Conservation (phyloP, 2,888 invertebrate genomes). For the Ennomos quercinarius region DNA sequence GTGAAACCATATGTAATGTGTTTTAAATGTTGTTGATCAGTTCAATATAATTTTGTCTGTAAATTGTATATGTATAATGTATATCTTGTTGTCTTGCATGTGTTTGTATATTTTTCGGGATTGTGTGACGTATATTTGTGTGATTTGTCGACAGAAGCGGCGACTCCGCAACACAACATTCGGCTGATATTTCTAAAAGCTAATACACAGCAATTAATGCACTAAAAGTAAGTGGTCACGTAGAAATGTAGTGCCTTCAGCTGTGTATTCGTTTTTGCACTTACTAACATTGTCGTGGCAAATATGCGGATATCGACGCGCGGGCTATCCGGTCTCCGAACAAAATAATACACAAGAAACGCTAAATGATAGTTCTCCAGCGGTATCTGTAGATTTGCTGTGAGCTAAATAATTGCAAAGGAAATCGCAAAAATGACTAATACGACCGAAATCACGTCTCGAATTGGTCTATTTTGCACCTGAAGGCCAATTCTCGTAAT, state of each 20-base stretch:
- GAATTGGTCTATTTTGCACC: too few relatives aligned
- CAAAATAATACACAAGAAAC: too few relatives aligned
- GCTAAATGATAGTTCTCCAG: too few relatives aligned
- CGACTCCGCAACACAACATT: constrained; percentile 48
- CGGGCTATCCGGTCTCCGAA: too few relatives aligned
- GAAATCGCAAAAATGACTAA: too few relatives aligned
- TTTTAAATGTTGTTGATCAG: neutral
- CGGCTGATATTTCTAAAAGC: constrained; percentile 58
- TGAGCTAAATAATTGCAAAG: too few relatives aligned
- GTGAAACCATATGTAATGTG: too few relatives aligned
- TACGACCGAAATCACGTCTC: too few relatives aligned
- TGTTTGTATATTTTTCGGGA: constrained; percentile 44
- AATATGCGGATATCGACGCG: too few relatives aligned
- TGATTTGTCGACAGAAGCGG: constrained; percentile 68
- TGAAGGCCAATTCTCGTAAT: too few relatives aligned
- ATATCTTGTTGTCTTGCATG: constrained; percentile 26
- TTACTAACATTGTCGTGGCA: constrained; percentile 18
- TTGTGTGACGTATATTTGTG: constrained; percentile 56
- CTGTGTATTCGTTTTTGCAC: constrained; percentile 38
- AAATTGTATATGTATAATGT: constrained; percentile 14
- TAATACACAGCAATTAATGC: constrained; percentile 57
- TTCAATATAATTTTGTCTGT: neutral
- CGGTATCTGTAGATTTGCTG: too few relatives aligned
- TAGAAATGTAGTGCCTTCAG: constrained; percentile 13
- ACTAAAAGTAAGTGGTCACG: constrained; percentile 63